phyloP scores from a whole-genome alignment of 1,140 invertebrate genomes.

The Drosophila hydei region DNA sequence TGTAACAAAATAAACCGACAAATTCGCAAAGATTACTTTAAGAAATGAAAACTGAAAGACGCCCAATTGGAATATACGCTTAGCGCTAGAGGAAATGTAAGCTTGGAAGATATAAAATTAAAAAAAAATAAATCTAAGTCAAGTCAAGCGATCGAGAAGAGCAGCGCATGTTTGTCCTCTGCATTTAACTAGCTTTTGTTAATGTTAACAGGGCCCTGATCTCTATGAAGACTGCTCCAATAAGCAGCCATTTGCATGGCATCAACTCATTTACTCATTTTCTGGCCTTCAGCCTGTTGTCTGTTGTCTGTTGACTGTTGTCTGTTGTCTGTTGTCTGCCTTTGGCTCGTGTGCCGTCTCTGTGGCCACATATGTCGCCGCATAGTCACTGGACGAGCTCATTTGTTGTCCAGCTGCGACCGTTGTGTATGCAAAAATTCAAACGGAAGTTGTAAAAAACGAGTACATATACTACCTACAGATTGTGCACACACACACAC shows the following conservation, averaged over 20 bases:
- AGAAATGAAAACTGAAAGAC: background rate
- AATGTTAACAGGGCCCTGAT: too few species aligned
- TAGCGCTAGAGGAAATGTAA: constrained; percentile 19
- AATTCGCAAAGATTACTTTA: constrained; percentile 1
- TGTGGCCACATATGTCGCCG: constrained; percentile 78
- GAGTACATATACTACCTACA: constrained; percentile 53
- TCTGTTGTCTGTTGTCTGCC: constrained; percentile 10
- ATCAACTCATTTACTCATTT: background rate
- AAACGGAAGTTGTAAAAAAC: constrained; percentile 75
- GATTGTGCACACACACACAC: constrained; percentile 28
- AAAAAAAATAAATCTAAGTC: too few species aligned
- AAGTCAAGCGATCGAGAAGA: too few species aligned
- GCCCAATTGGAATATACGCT: background rate
- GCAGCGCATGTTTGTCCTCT: too few species aligned
- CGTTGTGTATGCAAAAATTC: constrained; percentile 52
- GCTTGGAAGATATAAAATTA: background rate
- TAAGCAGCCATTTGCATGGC: background rate
- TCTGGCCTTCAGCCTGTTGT: constrained; percentile 1
- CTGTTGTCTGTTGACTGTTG: background rate
- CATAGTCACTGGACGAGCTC: constrained; percentile 67
- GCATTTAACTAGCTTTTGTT: too few species aligned
- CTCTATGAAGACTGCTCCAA: constrained; percentile 6
- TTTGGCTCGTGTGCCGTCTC: constrained; percentile 41
- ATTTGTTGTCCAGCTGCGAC: constrained; percentile 62
- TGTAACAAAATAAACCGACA: constrained; percentile 14